These are phyloP conservation scores for Diploptera punctata DNA, from an alignment of 2,888 invertebrate genomes.

Conservation along the genomic window DNA sequence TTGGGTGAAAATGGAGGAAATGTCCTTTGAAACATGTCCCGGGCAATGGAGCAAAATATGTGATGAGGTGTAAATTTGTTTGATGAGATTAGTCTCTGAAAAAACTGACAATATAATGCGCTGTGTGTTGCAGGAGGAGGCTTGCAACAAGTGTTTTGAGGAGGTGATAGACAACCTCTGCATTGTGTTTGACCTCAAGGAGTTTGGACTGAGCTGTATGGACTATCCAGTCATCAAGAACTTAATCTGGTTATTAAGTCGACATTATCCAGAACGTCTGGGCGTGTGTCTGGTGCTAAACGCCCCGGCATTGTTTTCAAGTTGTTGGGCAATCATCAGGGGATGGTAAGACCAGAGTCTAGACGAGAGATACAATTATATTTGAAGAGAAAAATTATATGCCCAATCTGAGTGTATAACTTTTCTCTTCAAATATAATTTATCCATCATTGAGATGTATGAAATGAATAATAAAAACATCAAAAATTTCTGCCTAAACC, in stretches of 20 bases:
- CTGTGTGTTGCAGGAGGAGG: conserved; percentile 67
- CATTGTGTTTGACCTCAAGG: conserved; percentile 78
- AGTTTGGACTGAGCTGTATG: conserved; percentile 78
- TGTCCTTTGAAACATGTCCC: too few relatives aligned
- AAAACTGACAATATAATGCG: background rate
- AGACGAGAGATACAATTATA: too few relatives aligned
- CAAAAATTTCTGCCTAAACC: too few relatives aligned
- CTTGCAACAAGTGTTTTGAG: conserved; percentile 78
- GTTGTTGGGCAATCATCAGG: conserved; percentile 79
- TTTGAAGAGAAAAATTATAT: too few relatives aligned
- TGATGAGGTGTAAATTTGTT: background rate
- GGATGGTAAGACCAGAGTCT: too few relatives aligned
- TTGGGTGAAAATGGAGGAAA: too few relatives aligned
- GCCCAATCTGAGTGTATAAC: too few relatives aligned
- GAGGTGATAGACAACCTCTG: conserved; percentile 80
- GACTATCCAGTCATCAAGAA: conserved; percentile 82
- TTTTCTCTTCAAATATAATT: too few relatives aligned
- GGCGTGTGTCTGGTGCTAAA: conserved; percentile 79
- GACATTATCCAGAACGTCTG: conserved; percentile 79
- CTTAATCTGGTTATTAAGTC: conserved; percentile 76
- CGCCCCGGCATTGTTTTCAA: conserved; percentile 75
- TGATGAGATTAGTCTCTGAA: background rate
- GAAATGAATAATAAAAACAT: too few relatives aligned
- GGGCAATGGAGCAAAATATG: too few relatives aligned
- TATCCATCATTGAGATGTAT: too few relatives aligned